Base-by-base conservation (phyloP, 2,888 invertebrate genomes). In the Ophonus ardosiacus region DNA sequence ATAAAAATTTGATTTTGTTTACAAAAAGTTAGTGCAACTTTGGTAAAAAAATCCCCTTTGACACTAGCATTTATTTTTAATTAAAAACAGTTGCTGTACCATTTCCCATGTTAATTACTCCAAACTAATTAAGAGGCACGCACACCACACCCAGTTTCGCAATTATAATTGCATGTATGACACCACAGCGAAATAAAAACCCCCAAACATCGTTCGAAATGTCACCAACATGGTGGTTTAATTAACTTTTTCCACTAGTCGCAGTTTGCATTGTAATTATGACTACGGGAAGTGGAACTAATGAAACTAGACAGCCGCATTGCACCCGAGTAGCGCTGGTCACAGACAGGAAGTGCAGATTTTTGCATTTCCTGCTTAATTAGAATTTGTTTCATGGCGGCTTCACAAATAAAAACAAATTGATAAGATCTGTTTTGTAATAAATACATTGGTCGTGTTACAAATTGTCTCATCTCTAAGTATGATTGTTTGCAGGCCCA, bases 131-230 rank as follows among this genome's bases (percentile, higher is more conserved):
- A 63, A 63, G 24, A 24, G 5, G 5, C 24, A 21, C 63, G 63
- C 63, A 63, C 21, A 24, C 63, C 63, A 63, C 63, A 63, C 63
- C 63, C 63, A 63, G 18, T 63, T 59, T 59, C 59, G 13, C 63
- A 63, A 51, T 63, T 63, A 63, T 18, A 63, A 63, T 63, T 63
- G 63, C 63, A 63, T 8, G 63, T 63, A 63, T 63, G 63, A 63
- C 63, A 21, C 18, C 63, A 21, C 18, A 10, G 13, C 63, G 21
- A 63, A 63, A 63, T 63, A 24, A 63, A 63, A 63, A 63, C 21
- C 13, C 59, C 63, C 63, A 24, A 63, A 63, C 63, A 63, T 63
- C 63, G 24, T 7, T 13, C 63, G 10, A 18, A 21, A 63, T 63
- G 63, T 63, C 63, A 63, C 18, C 63, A 21, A 1, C 63, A 24